These are phyloP conservation scores for Chitala chitala DNA, from an alignment of 2,113 vertebrate species.

Conservation along the genomic window DNA sequence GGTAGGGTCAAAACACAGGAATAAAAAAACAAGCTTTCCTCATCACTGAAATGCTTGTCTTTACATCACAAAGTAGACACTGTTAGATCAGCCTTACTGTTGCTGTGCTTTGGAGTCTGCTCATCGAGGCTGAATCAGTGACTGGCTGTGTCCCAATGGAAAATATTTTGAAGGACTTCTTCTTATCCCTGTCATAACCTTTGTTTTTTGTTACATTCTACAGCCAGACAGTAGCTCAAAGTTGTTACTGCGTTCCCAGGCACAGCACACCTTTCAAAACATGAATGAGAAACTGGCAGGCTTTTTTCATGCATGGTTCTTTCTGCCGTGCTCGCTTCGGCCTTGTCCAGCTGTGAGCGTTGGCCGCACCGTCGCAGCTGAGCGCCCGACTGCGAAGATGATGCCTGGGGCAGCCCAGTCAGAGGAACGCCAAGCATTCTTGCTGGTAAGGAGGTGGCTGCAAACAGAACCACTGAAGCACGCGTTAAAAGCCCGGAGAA, in stretches of 20 bases:
- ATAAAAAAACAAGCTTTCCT: background rate
- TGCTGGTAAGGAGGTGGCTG: background rate
- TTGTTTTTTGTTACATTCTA: background rate
- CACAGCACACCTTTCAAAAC: too few relatives aligned
- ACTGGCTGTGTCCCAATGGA: slow-evolving; percentile 19
- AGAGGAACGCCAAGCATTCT: too few relatives aligned
- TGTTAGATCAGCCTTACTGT: background rate
- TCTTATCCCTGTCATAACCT: slow-evolving; percentile 11
- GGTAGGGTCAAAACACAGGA: background rate
- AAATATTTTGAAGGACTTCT: slow-evolving; percentile 11
- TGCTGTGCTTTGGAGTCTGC: slow-evolving; percentile 26
- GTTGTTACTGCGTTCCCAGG: too few relatives aligned
- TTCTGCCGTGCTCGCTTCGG: too few relatives aligned
- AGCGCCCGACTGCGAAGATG: too few relatives aligned
- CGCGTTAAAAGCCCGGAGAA: background rate
- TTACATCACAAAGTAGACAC: slow-evolving; percentile 40
- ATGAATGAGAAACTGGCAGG: too few relatives aligned
- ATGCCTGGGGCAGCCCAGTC: too few relatives aligned
- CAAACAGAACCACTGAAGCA: background rate
- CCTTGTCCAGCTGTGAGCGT: too few relatives aligned
- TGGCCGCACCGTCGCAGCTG: too few relatives aligned
- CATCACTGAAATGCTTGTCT: background rate
- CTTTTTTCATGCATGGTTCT: too few relatives aligned
- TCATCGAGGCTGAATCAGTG: slow-evolving; percentile 32
- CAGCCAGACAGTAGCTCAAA: background rate